These are phyloP conservation scores for Rynchops niger DNA, from an alignment of 2,113 vertebrate species.

Conservation along the genomic window DNA sequence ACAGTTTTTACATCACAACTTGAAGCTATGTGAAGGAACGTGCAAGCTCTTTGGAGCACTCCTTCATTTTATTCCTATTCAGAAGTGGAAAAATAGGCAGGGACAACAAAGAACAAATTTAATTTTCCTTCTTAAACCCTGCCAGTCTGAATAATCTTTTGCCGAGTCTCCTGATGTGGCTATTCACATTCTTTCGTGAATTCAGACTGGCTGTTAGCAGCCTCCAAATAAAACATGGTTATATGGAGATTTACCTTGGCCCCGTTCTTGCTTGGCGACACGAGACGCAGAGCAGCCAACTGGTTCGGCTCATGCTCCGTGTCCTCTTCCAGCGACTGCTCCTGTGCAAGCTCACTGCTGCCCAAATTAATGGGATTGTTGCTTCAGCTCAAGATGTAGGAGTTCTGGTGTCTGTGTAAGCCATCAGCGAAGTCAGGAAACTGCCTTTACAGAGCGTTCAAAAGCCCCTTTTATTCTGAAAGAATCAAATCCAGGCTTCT, in stretches of 20 bases:
- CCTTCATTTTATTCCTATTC: conserved; percentile 8
- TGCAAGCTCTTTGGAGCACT: neutral
- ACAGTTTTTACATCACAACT: conserved; percentile 4
- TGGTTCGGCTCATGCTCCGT: neutral
- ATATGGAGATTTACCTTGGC: conserved; percentile 54
- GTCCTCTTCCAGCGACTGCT: conserved; percentile 28
- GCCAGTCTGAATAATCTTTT: conserved; percentile 21
- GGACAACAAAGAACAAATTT: conserved; percentile 34
- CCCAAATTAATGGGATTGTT: conserved; percentile 32
- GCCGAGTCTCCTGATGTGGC: conserved; percentile 50
- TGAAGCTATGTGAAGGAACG: neutral
- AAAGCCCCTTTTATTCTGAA: conserved; percentile 41
- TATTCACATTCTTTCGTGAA: conserved; percentile 39
- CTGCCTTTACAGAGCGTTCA: conserved; percentile 50
- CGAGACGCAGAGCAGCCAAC: neutral
- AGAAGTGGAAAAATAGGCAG: conserved; percentile 36
- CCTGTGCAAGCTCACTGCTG: conserved; percentile 20
- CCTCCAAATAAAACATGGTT: conserved; percentile 59
- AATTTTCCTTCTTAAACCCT: conserved; percentile 30
- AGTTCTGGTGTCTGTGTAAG: conserved; percentile 44
- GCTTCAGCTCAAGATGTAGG: conserved; percentile 31
- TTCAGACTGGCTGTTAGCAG: conserved; percentile 26
- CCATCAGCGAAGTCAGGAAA: conserved; percentile 35
- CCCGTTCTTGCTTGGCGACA: neutral
- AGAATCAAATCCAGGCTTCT: conserved; percentile 63